Evolutionary conservation across 2,888 invertebrate species (phyloP).

Genomic region (Listrodromus nycthemerus): DNA sequence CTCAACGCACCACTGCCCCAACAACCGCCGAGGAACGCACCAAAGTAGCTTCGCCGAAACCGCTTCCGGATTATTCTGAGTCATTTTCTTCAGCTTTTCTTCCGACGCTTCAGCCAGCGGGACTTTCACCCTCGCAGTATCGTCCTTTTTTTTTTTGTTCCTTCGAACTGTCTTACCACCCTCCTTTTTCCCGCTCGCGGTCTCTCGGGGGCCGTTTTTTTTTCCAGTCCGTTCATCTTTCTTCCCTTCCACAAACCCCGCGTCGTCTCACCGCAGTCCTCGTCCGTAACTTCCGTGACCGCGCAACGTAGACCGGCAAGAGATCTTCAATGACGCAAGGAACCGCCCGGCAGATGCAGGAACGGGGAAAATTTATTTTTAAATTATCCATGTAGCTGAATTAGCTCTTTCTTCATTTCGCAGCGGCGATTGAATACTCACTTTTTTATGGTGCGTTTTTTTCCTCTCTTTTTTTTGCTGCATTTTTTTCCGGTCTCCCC

Average conservation of each 20-base stretch:
- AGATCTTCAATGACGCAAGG: conserved; percentile 11
- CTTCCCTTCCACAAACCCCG: background rate
- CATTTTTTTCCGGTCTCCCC: conserved; percentile 38
- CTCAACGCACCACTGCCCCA: conserved; percentile 6
- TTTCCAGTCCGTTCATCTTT: conserved; percentile 45
- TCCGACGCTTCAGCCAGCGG: conserved; percentile 13
- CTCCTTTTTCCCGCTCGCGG: conserved; percentile 53
- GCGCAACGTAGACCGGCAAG: background rate
- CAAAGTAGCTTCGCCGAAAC: conserved; percentile 33
- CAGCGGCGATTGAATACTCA: background rate
- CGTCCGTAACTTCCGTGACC: conserved; percentile 34
- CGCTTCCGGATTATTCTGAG: conserved; percentile 50
- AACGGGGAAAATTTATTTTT: conserved; percentile 32
- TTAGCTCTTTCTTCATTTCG: background rate
- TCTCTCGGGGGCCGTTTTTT: conserved; percentile 58
- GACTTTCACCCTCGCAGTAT: conserved; percentile 43
- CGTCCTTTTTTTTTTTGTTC: conserved; percentile 19
- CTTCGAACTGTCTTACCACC: conserved; percentile 40
- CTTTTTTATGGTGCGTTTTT: conserved; percentile 2
- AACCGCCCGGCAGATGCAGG: conserved; percentile 22
- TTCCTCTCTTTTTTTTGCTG: conserved; percentile 32
- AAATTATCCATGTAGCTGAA: conserved; percentile 6
- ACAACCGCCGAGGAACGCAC: conserved; percentile 8
- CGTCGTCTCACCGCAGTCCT: conserved; percentile 11
- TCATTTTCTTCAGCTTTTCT: conserved; percentile 41